These are phyloP conservation scores for Mesocentrotus franciscanus DNA, from an alignment of 53 echinoderm and acorn worm genomes.

Conservation along the genomic window DNA sequence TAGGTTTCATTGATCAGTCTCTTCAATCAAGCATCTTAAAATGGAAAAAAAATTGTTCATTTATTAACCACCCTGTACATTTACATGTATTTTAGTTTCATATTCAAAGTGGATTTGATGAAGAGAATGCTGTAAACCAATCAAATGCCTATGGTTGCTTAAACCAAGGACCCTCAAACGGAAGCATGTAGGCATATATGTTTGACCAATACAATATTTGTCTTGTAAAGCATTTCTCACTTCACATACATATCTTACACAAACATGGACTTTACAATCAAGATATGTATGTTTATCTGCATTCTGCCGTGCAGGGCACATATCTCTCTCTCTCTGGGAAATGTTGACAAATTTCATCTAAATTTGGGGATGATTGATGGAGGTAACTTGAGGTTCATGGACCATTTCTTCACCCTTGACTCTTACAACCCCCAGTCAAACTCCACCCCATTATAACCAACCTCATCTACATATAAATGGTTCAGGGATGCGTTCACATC, in stretches of 20 bases:
- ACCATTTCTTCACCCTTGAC: conserved; percentile 31
- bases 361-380: conserved; percentile 38
- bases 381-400: conserved; percentile 46
- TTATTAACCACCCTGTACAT: too few species aligned
- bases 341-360: conserved; percentile 40
- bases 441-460: background rate
- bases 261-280: conserved; percentile 13
- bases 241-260: background rate
- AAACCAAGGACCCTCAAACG: too few species aligned
- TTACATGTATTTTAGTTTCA: too few species aligned
- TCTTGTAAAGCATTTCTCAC: background rate
- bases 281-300: conserved; percentile 35
- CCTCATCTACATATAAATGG: conserved; percentile 43
- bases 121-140: too few species aligned
- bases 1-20: too few species aligned
- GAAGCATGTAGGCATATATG: too few species aligned
- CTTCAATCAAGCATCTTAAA: too few species aligned
- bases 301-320: background rate
- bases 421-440: background rate
- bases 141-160: too few species aligned
- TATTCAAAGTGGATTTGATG: too few species aligned
- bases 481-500: background rate
- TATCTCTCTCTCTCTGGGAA: background rate
- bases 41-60: too few species aligned
- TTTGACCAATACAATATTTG: background rate